Percentiles rank a stretch among this genome's conserved stretches.
Evolutionary conservation across 1,140 invertebrate species (phyloP).

Genomic region (Trichonephila clavata): DNA sequence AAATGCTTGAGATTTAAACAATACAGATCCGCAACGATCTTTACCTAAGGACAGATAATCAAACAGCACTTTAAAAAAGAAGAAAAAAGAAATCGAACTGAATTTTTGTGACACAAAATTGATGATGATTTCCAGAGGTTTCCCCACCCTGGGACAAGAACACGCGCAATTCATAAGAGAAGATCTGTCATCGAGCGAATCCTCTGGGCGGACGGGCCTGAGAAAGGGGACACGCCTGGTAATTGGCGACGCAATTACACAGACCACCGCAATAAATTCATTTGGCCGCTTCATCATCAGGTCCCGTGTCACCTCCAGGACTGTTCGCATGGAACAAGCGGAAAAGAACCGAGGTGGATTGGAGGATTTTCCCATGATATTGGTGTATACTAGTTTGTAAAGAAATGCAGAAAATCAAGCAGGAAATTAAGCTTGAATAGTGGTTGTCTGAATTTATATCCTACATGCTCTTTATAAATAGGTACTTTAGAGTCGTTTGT

Average conservation of each 20-base stretch:
- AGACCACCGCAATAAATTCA: constrained; percentile 54
- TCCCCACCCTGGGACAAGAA: not conserved
- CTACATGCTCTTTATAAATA: too few relatives aligned
- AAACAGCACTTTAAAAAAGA: not conserved
- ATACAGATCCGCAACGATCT: not conserved
- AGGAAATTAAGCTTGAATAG: too few relatives aligned
- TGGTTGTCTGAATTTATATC: too few relatives aligned
- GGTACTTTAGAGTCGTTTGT: too few relatives aligned
- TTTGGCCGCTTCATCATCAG: constrained; percentile 28
- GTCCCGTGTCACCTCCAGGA: not conserved
- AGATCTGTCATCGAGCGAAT: not conserved
- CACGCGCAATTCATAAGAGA: not conserved
- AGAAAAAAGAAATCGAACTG: not conserved
- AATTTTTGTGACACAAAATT: not conserved
- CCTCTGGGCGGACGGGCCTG: not conserved
- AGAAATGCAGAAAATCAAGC: too few relatives aligned
- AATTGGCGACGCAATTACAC: constrained; percentile 55
- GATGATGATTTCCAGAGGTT: not conserved
- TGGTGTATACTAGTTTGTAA: too few relatives aligned
- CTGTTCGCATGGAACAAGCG: not conserved
- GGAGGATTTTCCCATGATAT: not conserved
- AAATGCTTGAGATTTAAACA: too few relatives aligned
- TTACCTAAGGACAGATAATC: not conserved
- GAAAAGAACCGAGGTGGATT: not conserved
- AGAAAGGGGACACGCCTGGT: constrained; percentile 40